Evolutionary conservation across 2,113 vertebrate genomes (phyloP), one percentile per base, ranked within the genome.

Genomic region (Coryphaenoides rupestris): DNA sequence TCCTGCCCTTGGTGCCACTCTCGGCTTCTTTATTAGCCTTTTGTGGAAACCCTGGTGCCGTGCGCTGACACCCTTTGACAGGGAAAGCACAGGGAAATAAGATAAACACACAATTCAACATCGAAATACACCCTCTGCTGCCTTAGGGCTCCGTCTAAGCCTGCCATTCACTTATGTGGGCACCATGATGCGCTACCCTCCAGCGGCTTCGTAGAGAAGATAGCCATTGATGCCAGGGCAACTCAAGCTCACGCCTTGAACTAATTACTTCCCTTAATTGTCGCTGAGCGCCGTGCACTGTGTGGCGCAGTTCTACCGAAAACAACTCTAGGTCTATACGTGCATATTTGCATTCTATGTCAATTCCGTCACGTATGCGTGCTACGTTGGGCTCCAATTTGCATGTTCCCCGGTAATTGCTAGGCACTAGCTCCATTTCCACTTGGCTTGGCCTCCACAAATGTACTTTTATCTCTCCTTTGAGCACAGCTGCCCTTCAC

Each of bases 201-300:
- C 59, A 77, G 77, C 75, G 75, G 62, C 63, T 47, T 66, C 19
- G 14, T 58, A 66, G 65, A 24, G 55, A 63, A 77, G 72, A 75
- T 55, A 65, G 47, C 45, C 68, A 59, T 61, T 63, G 28, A 54
- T 62, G 70, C 63, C 68, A 58, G 45, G n/a, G 63, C 59, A 70
- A 62, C 64, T 70, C 58, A 19, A 28, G 21, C 54, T 49, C 14
- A 54, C 49, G 21, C 52, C 68, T 5, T 5, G 19, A 59, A 24
- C 46, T 78, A 74, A 79, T 79, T 68, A 79, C 76, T 69, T 74
- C 19, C 33, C 64, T 58, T 77, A 73, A 79, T 79, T 70, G 69
- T 68, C 55, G 22, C 22, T 59, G 72, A 74, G 50, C 69, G 57
- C 50, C 62, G 2, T 12, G 70, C 69, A 26, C 3, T 47, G 60